These are phyloP conservation scores for Notiomystis cincta DNA, from an alignment of 2,113 vertebrate species.

Conservation along the genomic window DNA sequence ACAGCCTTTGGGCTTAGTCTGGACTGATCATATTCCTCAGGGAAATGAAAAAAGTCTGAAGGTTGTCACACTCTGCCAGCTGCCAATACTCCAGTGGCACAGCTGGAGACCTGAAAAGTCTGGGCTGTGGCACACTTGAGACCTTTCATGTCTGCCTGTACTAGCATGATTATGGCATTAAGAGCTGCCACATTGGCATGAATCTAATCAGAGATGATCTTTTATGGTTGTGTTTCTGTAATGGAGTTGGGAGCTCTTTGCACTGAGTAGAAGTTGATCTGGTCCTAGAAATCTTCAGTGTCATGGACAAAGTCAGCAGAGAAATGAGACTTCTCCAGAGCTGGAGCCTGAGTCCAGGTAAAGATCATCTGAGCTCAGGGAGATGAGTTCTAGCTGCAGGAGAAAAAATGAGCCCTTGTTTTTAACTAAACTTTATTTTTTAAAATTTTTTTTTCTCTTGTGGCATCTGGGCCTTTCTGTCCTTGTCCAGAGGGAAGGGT, in stretches of 20 bases:
- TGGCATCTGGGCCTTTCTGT: not conserved
- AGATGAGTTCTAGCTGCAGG: not conserved
- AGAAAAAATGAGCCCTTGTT: not conserved
- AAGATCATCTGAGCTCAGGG: not conserved
- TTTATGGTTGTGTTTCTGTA: not conserved
- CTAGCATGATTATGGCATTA: not conserved
- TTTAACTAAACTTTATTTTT: not conserved
- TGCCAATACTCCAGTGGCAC: not conserved
- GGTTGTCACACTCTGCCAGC: not conserved
- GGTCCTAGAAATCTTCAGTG: not conserved
- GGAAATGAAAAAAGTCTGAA: not conserved
- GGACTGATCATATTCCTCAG: not conserved
- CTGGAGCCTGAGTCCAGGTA: not conserved
- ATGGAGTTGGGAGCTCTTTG: not conserved
- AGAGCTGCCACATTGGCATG: not conserved
- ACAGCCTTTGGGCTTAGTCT: not conserved
- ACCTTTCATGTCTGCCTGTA: not conserved
- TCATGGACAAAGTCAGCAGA: not conserved
- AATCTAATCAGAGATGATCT: not conserved
- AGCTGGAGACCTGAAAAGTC: not conserved
- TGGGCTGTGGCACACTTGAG: not conserved
- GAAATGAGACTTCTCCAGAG: not conserved
- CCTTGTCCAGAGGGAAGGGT: not conserved
- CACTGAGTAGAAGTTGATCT: not conserved
- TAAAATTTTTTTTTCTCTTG: accelerated